These are phyloP conservation scores for Budorcas taxicolor DNA, from an alignment of 2,113 vertebrate species.

Conservation along the genomic window DNA sequence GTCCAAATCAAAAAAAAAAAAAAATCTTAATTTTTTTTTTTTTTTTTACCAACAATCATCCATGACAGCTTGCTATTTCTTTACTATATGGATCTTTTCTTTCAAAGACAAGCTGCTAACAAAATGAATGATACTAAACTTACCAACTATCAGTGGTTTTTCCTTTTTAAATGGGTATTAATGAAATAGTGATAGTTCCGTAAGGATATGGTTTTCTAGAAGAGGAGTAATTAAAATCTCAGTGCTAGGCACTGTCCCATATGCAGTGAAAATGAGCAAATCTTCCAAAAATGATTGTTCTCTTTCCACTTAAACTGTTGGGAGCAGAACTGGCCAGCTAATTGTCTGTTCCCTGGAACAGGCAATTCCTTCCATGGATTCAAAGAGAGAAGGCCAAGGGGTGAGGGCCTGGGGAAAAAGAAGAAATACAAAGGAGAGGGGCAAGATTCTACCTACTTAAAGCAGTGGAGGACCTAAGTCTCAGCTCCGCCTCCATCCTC, in stretches of 20 bases:
- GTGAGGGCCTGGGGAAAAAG: not conserved
- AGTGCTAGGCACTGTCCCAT: not conserved
- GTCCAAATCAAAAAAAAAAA: not conserved
- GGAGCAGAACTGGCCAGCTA: not conserved
- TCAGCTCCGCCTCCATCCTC: accelerated
- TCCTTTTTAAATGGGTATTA: not conserved
- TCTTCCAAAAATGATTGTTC: not conserved
- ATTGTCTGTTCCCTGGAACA: not conserved
- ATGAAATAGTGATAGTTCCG: not conserved
- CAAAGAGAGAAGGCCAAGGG: not conserved
- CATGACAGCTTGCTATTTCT: not conserved
- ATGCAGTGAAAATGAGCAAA: not conserved
- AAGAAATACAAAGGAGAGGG: not conserved
- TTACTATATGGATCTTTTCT: not conserved
- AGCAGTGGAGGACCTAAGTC: not conserved
- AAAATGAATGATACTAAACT: not conserved
- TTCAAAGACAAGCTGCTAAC: not conserved
- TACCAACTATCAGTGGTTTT: not conserved
- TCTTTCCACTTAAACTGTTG: not conserved
- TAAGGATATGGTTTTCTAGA: not conserved
- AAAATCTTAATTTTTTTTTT: too few relatives aligned
- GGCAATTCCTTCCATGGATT: not conserved
- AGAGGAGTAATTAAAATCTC: not conserved
- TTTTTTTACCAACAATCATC: not conserved
- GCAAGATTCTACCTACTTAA: not conserved